Conservation (phyloP, 2,888 invertebrate species). For the Gortyna flavago region DNA sequence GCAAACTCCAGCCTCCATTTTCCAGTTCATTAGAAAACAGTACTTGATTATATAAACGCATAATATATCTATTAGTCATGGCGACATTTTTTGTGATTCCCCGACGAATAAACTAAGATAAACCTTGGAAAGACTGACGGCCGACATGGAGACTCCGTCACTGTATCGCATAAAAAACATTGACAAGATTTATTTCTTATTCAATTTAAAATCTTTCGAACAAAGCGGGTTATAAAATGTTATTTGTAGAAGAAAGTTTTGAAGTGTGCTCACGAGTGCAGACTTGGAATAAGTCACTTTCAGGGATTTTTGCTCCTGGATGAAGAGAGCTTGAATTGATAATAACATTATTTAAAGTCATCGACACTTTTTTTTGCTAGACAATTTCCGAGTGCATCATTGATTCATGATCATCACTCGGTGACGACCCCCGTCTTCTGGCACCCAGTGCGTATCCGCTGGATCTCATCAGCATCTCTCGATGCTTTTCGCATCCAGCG, state of each 20-base stretch:
- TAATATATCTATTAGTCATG: conserved; percentile 60
- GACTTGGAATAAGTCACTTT: conserved; percentile 26
- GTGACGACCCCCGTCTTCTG: neutral
- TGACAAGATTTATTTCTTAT: conserved; percentile 66
- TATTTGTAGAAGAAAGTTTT: conserved; percentile 46
- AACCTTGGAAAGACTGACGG: conserved; percentile 56
- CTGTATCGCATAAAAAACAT: conserved; percentile 59
- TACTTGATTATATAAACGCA: conserved; percentile 43
- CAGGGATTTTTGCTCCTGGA: conserved; percentile 20
- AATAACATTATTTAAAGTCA: neutral
- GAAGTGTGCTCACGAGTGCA: conserved; percentile 37
- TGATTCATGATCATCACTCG: no score
- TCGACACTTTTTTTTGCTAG: neutral
- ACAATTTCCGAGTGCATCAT: neutral
- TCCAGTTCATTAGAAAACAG: conserved; percentile 42
- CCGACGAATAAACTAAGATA: conserved; percentile 51
- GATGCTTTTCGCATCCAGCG: no score
- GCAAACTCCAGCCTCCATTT: neutral
- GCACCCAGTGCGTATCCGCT: neutral
- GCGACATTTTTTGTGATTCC: conserved; percentile 47
- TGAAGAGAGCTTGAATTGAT: neutral
- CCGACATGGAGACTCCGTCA: conserved; percentile 59
- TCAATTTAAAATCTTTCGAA: conserved; percentile 63
- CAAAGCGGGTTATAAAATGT: conserved; percentile 54
- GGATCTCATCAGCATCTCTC: no score